These are phyloP conservation scores for Callocephalon fimbriatum DNA, from an alignment of 2,113 vertebrate species.

Conservation along the genomic window DNA sequence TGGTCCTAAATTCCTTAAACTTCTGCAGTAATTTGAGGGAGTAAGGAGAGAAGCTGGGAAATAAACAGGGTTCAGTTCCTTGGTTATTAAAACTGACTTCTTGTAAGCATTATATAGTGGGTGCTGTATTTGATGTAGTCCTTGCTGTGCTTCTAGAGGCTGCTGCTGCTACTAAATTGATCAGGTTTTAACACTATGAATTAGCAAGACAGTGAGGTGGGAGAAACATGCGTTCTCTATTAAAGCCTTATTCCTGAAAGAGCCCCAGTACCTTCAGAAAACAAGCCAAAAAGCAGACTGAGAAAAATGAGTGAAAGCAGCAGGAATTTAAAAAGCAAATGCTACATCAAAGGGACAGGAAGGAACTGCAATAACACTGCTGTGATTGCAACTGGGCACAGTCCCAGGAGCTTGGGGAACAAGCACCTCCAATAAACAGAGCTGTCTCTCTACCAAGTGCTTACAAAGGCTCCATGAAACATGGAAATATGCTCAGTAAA, in stretches of 20 bases:
- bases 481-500: conserved; percentile 20
- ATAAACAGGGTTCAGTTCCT: background rate
- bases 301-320: conserved; percentile 58
- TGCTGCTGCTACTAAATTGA: background rate
- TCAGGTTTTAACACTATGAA: background rate
- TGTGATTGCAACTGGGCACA: conserved; percentile 75
- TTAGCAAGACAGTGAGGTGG: conserved; percentile 5
- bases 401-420: conserved; percentile 61
- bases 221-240: background rate
- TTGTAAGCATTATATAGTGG: background rate
- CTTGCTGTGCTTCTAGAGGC: background rate
- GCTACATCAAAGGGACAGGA: conserved; percentile 71
- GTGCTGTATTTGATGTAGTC: background rate
- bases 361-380: conserved; percentile 69
- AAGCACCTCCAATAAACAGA: conserved; percentile 58
- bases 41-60: background rate
- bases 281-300: conserved; percentile 38
- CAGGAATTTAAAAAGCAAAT: conserved; percentile 68
- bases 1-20: background rate
- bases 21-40: background rate
- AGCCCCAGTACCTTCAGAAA: conserved; percentile 51
- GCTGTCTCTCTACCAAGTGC: conserved; percentile 65
- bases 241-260: conserved; percentile 31
- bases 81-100: background rate
- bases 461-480: conserved; percentile 8